phyloP scores from a whole-genome alignment of 2,888 invertebrate genomes.

The Hoplodrina ambigua region DNA sequence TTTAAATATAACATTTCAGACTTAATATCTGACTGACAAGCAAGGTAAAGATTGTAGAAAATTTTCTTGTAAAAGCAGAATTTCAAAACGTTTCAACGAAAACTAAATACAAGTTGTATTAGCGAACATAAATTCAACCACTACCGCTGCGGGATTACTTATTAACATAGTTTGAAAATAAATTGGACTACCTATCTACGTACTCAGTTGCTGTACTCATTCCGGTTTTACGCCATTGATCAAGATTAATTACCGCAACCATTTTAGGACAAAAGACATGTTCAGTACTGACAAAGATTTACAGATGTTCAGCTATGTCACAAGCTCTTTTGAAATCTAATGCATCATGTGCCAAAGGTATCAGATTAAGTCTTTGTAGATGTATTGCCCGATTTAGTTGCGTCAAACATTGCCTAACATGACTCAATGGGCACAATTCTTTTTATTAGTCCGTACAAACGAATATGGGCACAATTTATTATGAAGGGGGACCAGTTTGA shows the following conservation, averaged over 20 bases:
- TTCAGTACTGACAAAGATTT: conserved; percentile 40
- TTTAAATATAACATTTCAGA: conserved; percentile 56
- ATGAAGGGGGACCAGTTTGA: conserved; percentile 71
- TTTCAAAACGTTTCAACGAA: conserved; percentile 12
- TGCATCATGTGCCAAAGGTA: conserved; percentile 57
- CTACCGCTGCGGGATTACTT: not conserved
- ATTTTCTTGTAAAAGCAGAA: not conserved
- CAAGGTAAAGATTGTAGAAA: conserved; percentile 5
- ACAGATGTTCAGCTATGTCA: conserved; percentile 57
- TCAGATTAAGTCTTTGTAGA: conserved; percentile 50
- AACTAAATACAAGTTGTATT: conserved; percentile 6
- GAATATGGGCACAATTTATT: conserved; percentile 81
- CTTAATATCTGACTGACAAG: conserved; percentile 35
- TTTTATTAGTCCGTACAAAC: conserved; percentile 62
- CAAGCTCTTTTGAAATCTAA: conserved; percentile 54
- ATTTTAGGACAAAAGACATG: conserved; percentile 33
- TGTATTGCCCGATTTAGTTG: conserved; percentile 67
- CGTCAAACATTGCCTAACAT: conserved; percentile 69
- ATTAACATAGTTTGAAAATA: conserved; percentile 25
- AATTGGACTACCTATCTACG: conserved; percentile 8
- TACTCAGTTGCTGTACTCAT: conserved; percentile 3
- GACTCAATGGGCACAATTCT: conserved; percentile 58
- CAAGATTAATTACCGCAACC: conserved; percentile 42
- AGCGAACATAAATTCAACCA: conserved; percentile 14
- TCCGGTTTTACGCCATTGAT: conserved; percentile 9